Evolutionary conservation across 2,797 vertebrate genomes (phyloP), one percentile per base, ranked within the genome.

Genomic region (Liparis tanakae): DNA sequence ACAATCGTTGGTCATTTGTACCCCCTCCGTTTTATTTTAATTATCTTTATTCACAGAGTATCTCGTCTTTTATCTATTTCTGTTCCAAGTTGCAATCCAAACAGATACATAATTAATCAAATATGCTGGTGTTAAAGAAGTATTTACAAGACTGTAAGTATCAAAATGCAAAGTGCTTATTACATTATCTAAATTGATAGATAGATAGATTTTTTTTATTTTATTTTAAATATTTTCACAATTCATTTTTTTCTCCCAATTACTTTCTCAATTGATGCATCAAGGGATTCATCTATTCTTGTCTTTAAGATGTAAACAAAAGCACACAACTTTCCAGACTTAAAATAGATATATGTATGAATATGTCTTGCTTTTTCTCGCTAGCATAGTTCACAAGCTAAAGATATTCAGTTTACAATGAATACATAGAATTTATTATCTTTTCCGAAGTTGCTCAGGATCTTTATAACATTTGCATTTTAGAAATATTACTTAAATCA

Each of bases 61-160:
- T 72, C 13, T 56, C 3, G 2, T 72, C 22, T 81, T 44, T 79
- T 7, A 63, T 75, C 65, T 60, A 64, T 74, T 83, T 58, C 22
- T 36, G 9, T 7, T 75, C 57, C 54, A 56, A 44, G 20, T 22
- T 63, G 46, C 8, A 50, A 36, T 74, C 20, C 37, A 51, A 12
- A 12, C 65, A 30, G 39, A 30, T 30, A 25, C 1, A 41, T 7
- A 41, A 10, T 37, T 0, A n/a, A 4, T 30, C 25, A 30, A 30
- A 30, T 30, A 20, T n/a, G 4, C 18, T 48, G 7, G 18, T 1
- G 17, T 18, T 46, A 9, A 48, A 9, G 7, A 17, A 3, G 20
- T 22, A 51, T 22, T 51, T 22, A 51, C 20, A 51, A 51, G 10
- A 22, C 50, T 22, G 12, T 51, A 12, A 22, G 20, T 22, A 22